These are phyloP conservation scores for Xenopus borealis DNA, from an alignment of 2,113 vertebrate genomes.

Conservation along the genomic window DNA sequence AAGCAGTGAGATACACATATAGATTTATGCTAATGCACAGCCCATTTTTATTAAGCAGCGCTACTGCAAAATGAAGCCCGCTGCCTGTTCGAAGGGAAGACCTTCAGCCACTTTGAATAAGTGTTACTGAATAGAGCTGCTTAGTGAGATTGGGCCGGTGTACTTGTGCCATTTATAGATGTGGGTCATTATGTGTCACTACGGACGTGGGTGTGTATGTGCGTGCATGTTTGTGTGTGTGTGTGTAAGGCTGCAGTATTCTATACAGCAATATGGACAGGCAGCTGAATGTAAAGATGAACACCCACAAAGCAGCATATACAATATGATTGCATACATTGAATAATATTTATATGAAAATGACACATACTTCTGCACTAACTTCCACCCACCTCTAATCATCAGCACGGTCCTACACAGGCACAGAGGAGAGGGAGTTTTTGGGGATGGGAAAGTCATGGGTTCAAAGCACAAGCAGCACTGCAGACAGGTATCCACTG, in stretches of 20 bases:
- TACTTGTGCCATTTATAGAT: slow-evolving; percentile 11
- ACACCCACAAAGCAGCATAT: neutral
- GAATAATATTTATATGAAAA: neutral
- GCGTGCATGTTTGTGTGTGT: too few species aligned
- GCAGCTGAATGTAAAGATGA: neutral
- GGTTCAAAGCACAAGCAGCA: neutral
- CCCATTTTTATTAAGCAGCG: slow-evolving; percentile 4
- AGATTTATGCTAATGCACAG: neutral
- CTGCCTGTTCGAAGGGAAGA: neutral
- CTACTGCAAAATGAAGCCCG: too few species aligned
- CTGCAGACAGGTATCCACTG: neutral
- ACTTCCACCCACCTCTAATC: slow-evolving; percentile 17
- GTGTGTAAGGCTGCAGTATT: too few species aligned
- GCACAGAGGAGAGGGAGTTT: neutral
- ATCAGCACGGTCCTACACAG: slow-evolving; percentile 1
- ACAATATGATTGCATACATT: neutral
- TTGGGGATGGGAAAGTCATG: neutral
- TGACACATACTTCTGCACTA: slow-evolving; percentile 16
- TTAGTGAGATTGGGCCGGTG: slow-evolving; percentile 9
- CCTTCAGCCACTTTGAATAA: too few species aligned
- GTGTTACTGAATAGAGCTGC: neutral
- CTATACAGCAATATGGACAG: neutral
- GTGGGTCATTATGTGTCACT: slow-evolving; percentile 28
- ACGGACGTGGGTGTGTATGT: slow-evolving; percentile 17
- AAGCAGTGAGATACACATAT: neutral